These are phyloP conservation scores for Alces alces DNA, from an alignment of 2,113 vertebrate species.

Conservation along the genomic window DNA sequence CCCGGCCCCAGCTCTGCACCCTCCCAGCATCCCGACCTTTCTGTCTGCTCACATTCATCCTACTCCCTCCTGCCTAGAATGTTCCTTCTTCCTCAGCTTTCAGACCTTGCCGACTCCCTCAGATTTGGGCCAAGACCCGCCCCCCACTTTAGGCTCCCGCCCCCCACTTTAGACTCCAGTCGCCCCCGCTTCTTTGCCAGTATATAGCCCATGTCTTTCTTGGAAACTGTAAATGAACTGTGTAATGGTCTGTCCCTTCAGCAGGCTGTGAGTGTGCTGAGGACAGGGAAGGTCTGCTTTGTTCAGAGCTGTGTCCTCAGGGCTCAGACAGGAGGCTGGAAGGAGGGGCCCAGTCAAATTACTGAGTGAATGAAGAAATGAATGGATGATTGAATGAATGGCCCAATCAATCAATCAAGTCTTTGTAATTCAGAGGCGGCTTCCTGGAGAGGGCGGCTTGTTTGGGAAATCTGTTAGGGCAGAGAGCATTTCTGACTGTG, in stretches of 20 bases:
- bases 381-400: background rate
- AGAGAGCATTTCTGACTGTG: fast-evolving
- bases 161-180: no score
- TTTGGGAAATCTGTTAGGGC: no score
- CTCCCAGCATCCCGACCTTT: background rate
- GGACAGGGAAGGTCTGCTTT: background rate
- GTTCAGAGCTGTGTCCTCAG: background rate
- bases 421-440: background rate
- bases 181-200: background rate
- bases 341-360: background rate
- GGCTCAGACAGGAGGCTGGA: background rate
- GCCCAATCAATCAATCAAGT: no score
- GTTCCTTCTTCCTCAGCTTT: background rate
- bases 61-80: background rate
- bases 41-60: background rate
- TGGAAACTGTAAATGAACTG: background rate
- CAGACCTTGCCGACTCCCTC: background rate
- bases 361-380: background rate
- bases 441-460: background rate
- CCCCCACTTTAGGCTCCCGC: background rate
- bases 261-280: background rate
- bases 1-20: background rate
- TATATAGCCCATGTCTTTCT: background rate
- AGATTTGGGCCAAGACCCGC: background rate
- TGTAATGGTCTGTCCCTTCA: background rate